phyloP scores from a whole-genome alignment of 2,797 vertebrate species.

The Aeoliscus strigatus region DNA sequence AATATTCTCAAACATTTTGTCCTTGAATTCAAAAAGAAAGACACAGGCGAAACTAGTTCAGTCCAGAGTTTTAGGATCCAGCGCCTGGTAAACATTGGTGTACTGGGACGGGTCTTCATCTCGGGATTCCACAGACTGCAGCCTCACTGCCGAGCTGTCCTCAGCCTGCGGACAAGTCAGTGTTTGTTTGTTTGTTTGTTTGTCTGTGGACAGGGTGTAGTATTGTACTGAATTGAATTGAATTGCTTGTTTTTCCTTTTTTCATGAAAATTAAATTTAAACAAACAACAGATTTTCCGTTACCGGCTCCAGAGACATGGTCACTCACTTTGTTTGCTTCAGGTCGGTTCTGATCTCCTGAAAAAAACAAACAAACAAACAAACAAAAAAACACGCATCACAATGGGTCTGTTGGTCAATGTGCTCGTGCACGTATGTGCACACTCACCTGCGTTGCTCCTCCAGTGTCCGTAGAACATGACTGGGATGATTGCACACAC shows the following conservation, averaged over 20 bases:
- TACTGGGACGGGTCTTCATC: slow-evolving; percentile 15
- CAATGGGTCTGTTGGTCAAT: no score
- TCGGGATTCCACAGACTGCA: slow-evolving; percentile 24
- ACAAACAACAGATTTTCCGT: no score
- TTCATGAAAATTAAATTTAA: no score
- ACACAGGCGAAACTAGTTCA: slow-evolving; percentile 13
- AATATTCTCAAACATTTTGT: slow-evolving; percentile 8
- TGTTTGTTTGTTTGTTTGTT: no score
- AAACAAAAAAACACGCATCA: background rate
- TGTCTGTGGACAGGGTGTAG: no score
- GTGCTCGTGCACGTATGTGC: background rate
- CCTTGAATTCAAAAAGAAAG: slow-evolving; percentile 15
- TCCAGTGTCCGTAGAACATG: slow-evolving; percentile 56
- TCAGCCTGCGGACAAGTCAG: slow-evolving; percentile 7
- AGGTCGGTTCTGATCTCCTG: slow-evolving; percentile 12
- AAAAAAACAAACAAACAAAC: slow-evolving; percentile 15
- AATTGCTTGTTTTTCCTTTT: no score
- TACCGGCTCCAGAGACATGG: background rate
- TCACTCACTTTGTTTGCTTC: slow-evolving; percentile 45
- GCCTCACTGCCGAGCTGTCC: slow-evolving; percentile 20
- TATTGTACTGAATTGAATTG: no score
- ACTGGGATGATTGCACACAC: slow-evolving; percentile 66
- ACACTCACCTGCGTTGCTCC: slow-evolving; percentile 36
- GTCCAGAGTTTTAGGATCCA: slow-evolving; percentile 41
- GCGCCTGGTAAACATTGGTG: slow-evolving; percentile 27